These are phyloP conservation scores for Dicyrtomina minuta DNA, from an alignment of 2,888 invertebrate genomes.

Conservation along the genomic window DNA sequence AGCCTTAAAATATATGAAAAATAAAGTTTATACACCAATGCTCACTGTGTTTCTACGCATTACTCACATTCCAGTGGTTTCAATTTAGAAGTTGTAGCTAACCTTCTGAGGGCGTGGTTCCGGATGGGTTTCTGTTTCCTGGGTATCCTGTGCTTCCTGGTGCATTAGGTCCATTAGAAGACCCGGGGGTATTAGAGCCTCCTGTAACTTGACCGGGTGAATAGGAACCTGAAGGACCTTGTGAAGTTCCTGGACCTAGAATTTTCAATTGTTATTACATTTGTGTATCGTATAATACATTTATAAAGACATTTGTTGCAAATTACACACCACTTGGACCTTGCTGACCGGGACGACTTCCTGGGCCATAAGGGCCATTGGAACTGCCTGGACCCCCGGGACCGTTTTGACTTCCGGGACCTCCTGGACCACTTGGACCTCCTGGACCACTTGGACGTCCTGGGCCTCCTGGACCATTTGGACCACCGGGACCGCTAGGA, in stretches of 20 bases:
- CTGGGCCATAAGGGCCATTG: slow-evolving; percentile 1
- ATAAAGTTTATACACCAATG: too few relatives aligned
- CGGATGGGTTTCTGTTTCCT: slow-evolving; percentile 18
- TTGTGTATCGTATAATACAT: too few relatives aligned
- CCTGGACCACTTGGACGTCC: slow-evolving; percentile 1
- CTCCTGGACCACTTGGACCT: slow-evolving; percentile 6
- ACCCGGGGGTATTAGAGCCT: background rate
- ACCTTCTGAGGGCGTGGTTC: slow-evolving; percentile 21
- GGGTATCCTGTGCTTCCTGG: background rate
- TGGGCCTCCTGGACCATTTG: background rate
- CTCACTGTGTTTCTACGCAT: too few relatives aligned
- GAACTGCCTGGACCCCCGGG: slow-evolving; percentile 9
- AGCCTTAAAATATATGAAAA: background rate
- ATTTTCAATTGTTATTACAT: slow-evolving; percentile 4
- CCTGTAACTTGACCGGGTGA: background rate
- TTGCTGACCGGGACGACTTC: too few relatives aligned
- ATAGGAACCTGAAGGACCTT: background rate
- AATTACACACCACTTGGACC: too few relatives aligned
- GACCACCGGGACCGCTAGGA: background rate
- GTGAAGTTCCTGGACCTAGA: background rate
- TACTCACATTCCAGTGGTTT: too few relatives aligned
- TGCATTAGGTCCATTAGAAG: background rate
- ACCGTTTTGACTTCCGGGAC: background rate
- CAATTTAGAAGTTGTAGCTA: too few relatives aligned
- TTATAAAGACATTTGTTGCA: too few relatives aligned